Conservation (phyloP, 2,888 invertebrate genomes). For the Aelia acuminata region DNA sequence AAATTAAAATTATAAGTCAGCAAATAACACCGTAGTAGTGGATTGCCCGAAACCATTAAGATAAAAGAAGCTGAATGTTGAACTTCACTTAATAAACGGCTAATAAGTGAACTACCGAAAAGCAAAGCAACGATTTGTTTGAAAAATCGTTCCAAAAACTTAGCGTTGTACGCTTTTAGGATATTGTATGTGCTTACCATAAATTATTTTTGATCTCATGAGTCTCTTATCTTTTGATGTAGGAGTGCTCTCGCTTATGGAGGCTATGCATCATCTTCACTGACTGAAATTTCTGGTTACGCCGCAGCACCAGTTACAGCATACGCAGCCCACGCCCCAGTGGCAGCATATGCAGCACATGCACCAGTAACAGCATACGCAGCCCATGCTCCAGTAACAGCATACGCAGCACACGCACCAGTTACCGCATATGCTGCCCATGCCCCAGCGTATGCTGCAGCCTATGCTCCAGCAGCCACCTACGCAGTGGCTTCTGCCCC, state of each 20-base stretch:
- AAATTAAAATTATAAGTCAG: no score
- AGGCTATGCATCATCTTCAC: background rate
- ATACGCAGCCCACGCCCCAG: conserved; percentile 56
- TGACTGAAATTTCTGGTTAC: conserved; percentile 51
- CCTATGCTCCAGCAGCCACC: conserved; percentile 62
- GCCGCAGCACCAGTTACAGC: conserved; percentile 56
- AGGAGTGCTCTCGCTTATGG: conserved; percentile 6
- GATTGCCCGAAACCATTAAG: no score
- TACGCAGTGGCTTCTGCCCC: conserved; percentile 68
- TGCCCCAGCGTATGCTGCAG: conserved; percentile 51
- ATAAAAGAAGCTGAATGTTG: no score
- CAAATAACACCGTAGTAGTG: no score
- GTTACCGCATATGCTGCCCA: conserved; percentile 28
- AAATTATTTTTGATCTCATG: background rate
- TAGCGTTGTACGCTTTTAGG: no score
- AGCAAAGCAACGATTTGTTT: no score
- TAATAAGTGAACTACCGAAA: no score
- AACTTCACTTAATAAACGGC: no score
- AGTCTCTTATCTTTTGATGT: background rate
- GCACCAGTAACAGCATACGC: conserved; percentile 61
- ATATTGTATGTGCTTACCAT: background rate
- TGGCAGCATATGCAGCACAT: background rate
- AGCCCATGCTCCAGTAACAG: conserved; percentile 53
- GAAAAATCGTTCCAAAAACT: no score
- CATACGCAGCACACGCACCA: conserved; percentile 38